These are phyloP conservation scores for Anableps anableps DNA, from an alignment of 2,797 vertebrate species.

Conservation along the genomic window DNA sequence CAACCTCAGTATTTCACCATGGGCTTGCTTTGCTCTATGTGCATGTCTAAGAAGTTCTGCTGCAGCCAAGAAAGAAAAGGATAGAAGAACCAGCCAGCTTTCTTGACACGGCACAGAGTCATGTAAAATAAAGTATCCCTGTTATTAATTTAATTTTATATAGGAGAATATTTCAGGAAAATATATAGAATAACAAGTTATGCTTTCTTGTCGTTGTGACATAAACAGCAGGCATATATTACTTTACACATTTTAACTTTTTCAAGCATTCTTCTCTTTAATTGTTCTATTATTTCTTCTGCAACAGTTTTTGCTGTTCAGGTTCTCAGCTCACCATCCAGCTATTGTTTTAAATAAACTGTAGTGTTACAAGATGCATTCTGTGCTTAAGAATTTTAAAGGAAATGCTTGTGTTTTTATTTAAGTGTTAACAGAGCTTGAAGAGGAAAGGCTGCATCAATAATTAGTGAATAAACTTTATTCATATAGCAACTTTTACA, in stretches of 20 bases:
- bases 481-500: too few relatives aligned
- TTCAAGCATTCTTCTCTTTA: not conserved
- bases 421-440: not conserved
- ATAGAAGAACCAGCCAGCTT: not conserved
- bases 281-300: not conserved
- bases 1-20: slow-evolving; percentile 21
- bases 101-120: not conserved
- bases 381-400: not conserved
- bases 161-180: not conserved
- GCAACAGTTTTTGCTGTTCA: not conserved
- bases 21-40: not conserved
- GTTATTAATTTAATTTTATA: not conserved
- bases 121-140: not conserved
- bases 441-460: too few relatives aligned
- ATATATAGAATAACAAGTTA: not conserved
- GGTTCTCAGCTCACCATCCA: not conserved
- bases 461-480: not conserved
- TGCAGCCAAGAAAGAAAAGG: not conserved
- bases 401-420: not conserved
- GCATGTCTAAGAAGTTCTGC: slow-evolving; percentile 4
- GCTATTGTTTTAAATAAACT: not conserved
- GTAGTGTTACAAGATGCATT: not conserved
- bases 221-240: not conserved
- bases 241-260: not conserved
- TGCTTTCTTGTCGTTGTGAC: not conserved